phyloP scores from a whole-genome alignment of 2,888 invertebrate species.

The Torymus auratus region DNA sequence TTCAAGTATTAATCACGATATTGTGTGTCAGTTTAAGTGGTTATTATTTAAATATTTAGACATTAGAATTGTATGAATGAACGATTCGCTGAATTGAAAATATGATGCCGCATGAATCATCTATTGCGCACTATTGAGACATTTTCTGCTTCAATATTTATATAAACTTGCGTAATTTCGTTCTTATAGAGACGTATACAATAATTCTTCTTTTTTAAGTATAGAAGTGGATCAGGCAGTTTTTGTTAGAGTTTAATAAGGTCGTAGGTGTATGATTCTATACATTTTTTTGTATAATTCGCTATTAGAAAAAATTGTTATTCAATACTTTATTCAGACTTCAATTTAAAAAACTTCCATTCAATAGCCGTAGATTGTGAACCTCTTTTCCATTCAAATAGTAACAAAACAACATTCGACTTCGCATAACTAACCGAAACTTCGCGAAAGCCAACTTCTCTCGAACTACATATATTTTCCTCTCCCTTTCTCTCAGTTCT shows the following conservation, averaged over 20 bases:
- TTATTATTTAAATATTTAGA: conserved; percentile 30
- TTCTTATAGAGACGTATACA: neutral
- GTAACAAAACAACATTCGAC: neutral
- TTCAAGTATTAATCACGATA: conserved; percentile 10
- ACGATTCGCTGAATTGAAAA: conserved; percentile 4
- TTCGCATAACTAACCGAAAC: neutral
- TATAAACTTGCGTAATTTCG: conserved; percentile 7
- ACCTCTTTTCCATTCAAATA: conserved; percentile 1
- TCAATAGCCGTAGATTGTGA: neutral
- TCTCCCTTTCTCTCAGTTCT: neutral
- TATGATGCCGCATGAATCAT: conserved; percentile 14
- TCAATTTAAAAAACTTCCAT: no score
- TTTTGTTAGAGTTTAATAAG: no score
- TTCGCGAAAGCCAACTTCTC: conserved; percentile 18
- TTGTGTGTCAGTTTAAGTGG: conserved; percentile 8
- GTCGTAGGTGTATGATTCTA: no score
- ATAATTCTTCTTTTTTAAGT: no score
- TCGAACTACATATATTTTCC: conserved; percentile 25
- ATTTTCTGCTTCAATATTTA: conserved; percentile 12
- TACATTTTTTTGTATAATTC: no score
- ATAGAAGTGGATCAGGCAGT: no score
- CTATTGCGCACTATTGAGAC: neutral
- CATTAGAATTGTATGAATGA: conserved; percentile 9
- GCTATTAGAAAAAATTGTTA: no score
- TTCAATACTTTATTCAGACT: no score